A percentile compares a stretch with the other conserved stretches of the same genome.
Conservation (phyloP, 2,113 vertebrate species). For the Cardinalis cardinalis region DNA sequence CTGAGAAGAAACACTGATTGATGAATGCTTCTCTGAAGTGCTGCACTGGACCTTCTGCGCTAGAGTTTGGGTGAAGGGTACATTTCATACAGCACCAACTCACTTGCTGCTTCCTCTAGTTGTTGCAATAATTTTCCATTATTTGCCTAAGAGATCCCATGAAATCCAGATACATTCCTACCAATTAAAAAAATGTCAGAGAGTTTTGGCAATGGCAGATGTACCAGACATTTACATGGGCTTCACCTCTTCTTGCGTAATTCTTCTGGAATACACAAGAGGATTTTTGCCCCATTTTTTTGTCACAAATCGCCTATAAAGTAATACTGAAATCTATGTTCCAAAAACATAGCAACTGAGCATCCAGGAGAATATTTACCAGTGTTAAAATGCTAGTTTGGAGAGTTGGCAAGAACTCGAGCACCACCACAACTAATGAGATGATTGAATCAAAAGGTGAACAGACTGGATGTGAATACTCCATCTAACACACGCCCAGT, state of each 20-base stretch:
- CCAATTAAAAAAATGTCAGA: not conserved
- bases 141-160: not conserved
- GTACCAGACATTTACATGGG: not conserved
- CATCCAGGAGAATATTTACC: not conserved
- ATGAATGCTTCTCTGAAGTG: not conserved
- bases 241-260: not conserved
- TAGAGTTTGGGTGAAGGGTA: not conserved
- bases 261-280: not conserved
- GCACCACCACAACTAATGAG: not conserved
- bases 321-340: not conserved
- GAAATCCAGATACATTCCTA: not conserved
- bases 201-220: not conserved
- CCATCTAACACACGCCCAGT: not conserved
- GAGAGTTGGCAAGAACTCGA: not conserved
- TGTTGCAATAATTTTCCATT: not conserved
- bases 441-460: not conserved
- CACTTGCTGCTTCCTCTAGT: not conserved
- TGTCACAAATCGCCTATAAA: not conserved
- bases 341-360: not conserved
- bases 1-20: not conserved
- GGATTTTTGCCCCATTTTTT: not conserved
- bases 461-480: not conserved
- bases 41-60: not conserved
- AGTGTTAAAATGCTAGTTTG: not conserved
- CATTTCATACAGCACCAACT: not conserved